Evolutionary conservation across 2,888 invertebrate genomes (phyloP), one percentile per base, ranked within the genome.

Genomic region (Carabus problematicus): DNA sequence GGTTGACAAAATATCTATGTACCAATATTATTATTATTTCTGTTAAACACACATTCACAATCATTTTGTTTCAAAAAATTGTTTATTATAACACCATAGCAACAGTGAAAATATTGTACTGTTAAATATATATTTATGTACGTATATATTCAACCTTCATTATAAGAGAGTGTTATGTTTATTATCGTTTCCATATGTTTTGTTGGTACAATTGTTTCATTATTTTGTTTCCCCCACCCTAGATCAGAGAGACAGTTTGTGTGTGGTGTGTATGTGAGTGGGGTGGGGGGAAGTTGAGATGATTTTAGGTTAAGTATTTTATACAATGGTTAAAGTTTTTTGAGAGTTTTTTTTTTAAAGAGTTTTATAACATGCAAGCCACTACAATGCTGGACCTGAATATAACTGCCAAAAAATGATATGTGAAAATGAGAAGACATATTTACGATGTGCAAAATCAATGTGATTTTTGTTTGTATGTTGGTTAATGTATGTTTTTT

Each of bases 361-460:
- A 3, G 29, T 29, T 29, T 29, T 29, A 29, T 14, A 56, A 56
- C 56, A 56, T 56, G 56, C 56, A 56, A 56, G 56, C 56, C 11
- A 11, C 45, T 45, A 45, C 45, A 45, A 45, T 45, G 45, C 45
- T 12, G 45, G 45, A 45, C 52, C 16, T 14, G 14, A 29, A 29
- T n/a, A 14, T 52, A 14, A 14, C 16, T 52, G 16, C 16, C 9
- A 14, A 29, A 29, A n/a, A 60, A 67, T 67, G 67, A 67, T 67
- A 67, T 67, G 67, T 67, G 67, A 56, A 59, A 63, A 63, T 64
- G 64, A 64, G 64, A 64, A 64, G 56, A 66, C 66, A 66, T 66
- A 41, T 41, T 60, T 60, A 60, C 67, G 47, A 56, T 59, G 67
- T 67, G 67, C 59, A 67, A 67, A 29, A 67, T 49, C 58, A 66